Percentiles rank a stretch among this genome's conserved stretches.
These are phyloP conservation scores for Cyprinodon brontotheroides DNA, from an alignment of 2,113 vertebrate species.

Conservation along the genomic window DNA sequence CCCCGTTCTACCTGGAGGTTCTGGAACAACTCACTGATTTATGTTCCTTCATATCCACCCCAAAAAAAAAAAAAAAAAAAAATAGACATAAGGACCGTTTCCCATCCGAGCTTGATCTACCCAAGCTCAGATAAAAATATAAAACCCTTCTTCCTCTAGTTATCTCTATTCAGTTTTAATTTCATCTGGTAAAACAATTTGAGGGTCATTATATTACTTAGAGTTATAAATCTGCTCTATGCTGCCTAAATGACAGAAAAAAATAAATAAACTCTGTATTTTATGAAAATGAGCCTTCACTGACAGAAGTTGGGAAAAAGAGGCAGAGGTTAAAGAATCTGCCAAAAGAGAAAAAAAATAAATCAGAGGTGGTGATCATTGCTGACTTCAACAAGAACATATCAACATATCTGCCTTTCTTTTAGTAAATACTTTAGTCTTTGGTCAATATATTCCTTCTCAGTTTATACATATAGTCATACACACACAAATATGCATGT, in stretches of 20 bases:
- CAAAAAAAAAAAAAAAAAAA: slow-evolving; percentile 40
- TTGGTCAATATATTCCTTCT: slow-evolving; percentile 81
- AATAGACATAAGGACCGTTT: slow-evolving; percentile 60
- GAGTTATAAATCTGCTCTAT: slow-evolving; percentile 44
- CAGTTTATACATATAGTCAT: slow-evolving; percentile 78
- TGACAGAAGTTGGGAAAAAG: slow-evolving; percentile 45
- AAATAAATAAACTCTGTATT: slow-evolving; percentile 63
- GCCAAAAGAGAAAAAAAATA: slow-evolving; percentile 16
- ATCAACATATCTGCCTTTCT: slow-evolving; percentile 72
- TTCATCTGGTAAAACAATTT: slow-evolving; percentile 17
- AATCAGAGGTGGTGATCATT: slow-evolving; percentile 51
- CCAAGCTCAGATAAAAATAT: slow-evolving; percentile 52
- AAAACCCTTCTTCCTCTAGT: slow-evolving; percentile 50
- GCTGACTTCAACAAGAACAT: slow-evolving; percentile 65
- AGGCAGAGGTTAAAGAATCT: slow-evolving; percentile 40
- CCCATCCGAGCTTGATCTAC: slow-evolving; percentile 36
- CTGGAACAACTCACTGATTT: not conserved
- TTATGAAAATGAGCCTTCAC: slow-evolving; percentile 53
- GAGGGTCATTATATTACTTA: slow-evolving; percentile 42
- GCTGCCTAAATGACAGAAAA: slow-evolving; percentile 60
- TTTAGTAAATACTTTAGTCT: slow-evolving; percentile 83
- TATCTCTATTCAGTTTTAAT: slow-evolving; percentile 22
- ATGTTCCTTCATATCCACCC: slow-evolving; percentile 48
- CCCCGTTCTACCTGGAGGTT: not conserved
- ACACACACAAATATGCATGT: slow-evolving; percentile 79